A percentile compares a stretch with the other conserved stretches of the same genome.
These are phyloP conservation scores for Limnodromus scolopaceus DNA, from an alignment of 2,797 vertebrate species.

Conservation along the genomic window DNA sequence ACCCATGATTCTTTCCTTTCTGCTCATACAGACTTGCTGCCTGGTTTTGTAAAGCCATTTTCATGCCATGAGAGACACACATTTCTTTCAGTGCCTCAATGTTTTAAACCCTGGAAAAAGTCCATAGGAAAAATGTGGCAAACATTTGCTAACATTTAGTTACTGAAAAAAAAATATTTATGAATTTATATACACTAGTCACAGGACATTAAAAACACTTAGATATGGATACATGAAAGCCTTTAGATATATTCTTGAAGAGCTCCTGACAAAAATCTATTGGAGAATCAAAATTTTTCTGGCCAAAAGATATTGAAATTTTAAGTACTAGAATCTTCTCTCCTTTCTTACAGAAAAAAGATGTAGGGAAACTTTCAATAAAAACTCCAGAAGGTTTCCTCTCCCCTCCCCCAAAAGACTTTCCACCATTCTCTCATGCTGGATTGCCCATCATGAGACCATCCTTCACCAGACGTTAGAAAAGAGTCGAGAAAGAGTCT, in stretches of 20 bases:
- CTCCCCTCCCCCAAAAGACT: not conserved
- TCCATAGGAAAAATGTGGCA: not conserved
- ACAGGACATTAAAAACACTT: not conserved
- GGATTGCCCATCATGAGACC: not conserved
- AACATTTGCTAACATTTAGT: not conserved
- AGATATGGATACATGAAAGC: not conserved
- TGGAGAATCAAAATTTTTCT: not conserved
- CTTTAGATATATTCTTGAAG: not conserved
- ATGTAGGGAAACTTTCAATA: not conserved
- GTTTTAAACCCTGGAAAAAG: not conserved
- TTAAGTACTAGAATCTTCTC: not conserved
- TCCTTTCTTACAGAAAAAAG: not conserved
- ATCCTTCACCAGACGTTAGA: not conserved
- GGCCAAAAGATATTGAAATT: not conserved
- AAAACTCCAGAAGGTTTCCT: not conserved
- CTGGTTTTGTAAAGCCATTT: not conserved
- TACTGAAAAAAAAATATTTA: not conserved
- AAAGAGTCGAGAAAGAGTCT: not conserved
- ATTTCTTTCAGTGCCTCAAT: not conserved
- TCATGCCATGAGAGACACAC: not conserved
- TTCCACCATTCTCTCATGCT: not conserved
- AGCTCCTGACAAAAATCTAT: not conserved
- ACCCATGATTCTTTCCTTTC: not conserved
- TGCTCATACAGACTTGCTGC: not conserved
- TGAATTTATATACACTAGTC: not conserved